phyloP scores from a whole-genome alignment of 53 echinoderm and acorn worm genomes.

The Pentamera pediparva region DNA sequence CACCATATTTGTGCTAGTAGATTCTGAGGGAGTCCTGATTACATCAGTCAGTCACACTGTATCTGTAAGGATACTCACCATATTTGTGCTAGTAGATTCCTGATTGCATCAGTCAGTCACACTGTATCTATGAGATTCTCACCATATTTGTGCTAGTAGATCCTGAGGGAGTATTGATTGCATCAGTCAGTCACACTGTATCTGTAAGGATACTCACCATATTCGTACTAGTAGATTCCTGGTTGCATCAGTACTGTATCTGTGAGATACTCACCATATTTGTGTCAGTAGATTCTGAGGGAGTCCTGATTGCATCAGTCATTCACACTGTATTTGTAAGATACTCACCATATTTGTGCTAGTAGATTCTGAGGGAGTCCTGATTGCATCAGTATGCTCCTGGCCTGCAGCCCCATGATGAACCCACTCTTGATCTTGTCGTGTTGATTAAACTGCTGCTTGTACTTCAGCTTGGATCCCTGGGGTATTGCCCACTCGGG shows the following conservation, averaged over 20 bases:
- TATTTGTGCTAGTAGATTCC: conserved; percentile 79
- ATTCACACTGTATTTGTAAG: background rate
- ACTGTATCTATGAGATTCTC: no score
- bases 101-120: conserved; percentile 64
- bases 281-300: background rate
- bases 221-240: no score
- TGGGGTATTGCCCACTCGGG: conserved; percentile 95
- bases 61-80: no score
- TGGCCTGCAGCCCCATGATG: conserved; percentile 81
- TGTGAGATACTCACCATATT: no score
- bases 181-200: no score
- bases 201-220: no score
- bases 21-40: no score
- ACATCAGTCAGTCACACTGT: no score
- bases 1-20: no score
- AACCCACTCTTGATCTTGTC: conserved; percentile 85
- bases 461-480: conserved; percentile 85
- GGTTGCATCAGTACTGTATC: conserved; percentile 68
- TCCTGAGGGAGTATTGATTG: background rate
- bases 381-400: conserved; percentile 71
- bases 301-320: background rate
- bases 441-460: conserved; percentile 83
- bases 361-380: conserved; percentile 62
- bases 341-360: conserved; percentile 86
- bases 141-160: background rate